These are phyloP conservation scores for Neodiprion virginianus DNA, from an alignment of 1,140 invertebrate species.

Conservation along the genomic window DNA sequence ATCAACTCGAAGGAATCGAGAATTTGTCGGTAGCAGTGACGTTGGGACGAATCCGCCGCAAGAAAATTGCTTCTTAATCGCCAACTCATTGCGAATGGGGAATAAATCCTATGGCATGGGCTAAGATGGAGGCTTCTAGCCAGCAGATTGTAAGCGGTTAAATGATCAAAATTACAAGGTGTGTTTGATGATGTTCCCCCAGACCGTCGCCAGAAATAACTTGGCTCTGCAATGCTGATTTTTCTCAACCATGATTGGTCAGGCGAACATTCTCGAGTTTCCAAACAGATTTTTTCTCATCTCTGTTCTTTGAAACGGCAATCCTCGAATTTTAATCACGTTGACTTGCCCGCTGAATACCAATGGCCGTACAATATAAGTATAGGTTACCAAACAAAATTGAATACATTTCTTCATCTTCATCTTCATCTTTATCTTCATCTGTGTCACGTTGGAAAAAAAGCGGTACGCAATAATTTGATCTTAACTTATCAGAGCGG, in stretches of 20 bases:
- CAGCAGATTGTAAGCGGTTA: constrained; percentile 56
- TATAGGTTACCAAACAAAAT: too few species aligned
- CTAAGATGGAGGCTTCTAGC: constrained; percentile 27
- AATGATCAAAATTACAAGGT: constrained; percentile 62
- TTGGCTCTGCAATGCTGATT: constrained; percentile 31
- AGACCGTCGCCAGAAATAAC: constrained; percentile 30
- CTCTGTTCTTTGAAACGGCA: too few species aligned
- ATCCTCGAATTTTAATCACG: too few species aligned
- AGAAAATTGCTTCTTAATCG: constrained; percentile 11
- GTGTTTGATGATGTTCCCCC: constrained; percentile 55
- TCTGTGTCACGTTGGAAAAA: too few species aligned
- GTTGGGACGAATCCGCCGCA: neutral
- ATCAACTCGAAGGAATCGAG: too few species aligned
- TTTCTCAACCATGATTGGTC: constrained; percentile 36
- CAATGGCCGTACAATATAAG: too few species aligned
- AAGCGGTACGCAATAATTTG: too few species aligned
- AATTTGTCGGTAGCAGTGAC: neutral
- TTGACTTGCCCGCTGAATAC: too few species aligned
- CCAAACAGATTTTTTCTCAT: constrained; percentile 10
- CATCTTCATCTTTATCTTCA: too few species aligned
- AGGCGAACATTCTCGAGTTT: constrained; percentile 34
- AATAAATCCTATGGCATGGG: constrained; percentile 56
- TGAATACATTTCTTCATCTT: too few species aligned
- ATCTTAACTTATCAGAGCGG: too few species aligned
- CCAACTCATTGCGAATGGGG: constrained; percentile 39